Evolutionary conservation across 2,113 vertebrate species (phyloP), one percentile per base, ranked within the genome.

Genomic region (Procavia capensis): DNA sequence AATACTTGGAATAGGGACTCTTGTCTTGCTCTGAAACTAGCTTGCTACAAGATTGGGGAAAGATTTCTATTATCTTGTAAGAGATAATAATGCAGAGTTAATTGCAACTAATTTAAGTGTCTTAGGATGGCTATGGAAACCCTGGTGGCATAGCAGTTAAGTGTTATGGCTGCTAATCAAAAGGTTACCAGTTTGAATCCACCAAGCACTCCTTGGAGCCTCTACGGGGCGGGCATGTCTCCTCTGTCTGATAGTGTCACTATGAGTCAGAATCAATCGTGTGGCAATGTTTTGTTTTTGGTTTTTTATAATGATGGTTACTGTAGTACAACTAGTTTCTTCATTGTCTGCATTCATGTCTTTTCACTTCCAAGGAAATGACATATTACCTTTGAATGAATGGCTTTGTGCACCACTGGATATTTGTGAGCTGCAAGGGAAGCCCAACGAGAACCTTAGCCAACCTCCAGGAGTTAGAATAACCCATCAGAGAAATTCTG

Each of bases 41-140:
- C 90, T 66, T 57, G 34, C 24, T 85, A 1, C 61, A 66, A 88
- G 45, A 78, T 36, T 3, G 19, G 4, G 45, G 70, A 31, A 80
- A 39, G 57, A 34, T 85, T 75, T 76, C 34, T 76, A 31, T 76
- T 47, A 84, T 50, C 43, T 89, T 36, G 75, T 16, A 63, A 84
- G 76, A n/a, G 7, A 34, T 68, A n/a, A 14, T 68, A 68, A 17
- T 47, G 74, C 74, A 66, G 78, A 86, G 22, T 95, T 78, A 31
- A 47, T 83, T 96, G 89, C 54, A 83, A 24, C 79, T 84, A 19
- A 84, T 50, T 41, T 81, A 90, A 91, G 59, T 36, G 50, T 80
- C 36, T 9, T 2, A 1, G 47, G 41, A 78, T 36, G 45, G 11
- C 64, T 76, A 61, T n/a, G n/a, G n/a, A n/a, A n/a, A n/a, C n/a